Base-by-base conservation (phyloP, 2,888 invertebrate species). In the Dolichopus griseipennis region DNA sequence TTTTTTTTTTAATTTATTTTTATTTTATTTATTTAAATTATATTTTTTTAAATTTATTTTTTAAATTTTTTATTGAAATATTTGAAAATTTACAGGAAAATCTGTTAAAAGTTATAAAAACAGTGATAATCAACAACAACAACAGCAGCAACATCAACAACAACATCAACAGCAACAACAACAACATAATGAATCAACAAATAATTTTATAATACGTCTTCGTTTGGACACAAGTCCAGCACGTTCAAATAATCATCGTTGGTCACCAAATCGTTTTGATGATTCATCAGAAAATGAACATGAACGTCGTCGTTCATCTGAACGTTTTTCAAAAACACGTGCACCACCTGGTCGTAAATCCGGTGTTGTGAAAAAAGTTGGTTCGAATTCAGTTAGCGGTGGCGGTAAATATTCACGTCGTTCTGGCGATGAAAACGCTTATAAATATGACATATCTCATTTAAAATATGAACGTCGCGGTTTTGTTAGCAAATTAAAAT, bases 251-350 rank as follows among this genome's bases (percentile, higher is more conserved):
- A 63, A 63, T 63, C 77, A 78, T 70, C 76, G 78, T 20, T 75
- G 79, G 64, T 81, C 80, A 61, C 82, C 80, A 20, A 75, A 74
- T 65, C 75, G 87, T 84, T 76, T 76, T 15, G 78, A 80, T 72
- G 79, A 81, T 67, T 84, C 84, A 68, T 84, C 84, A 72, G 87
- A 87, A 68, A 83, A 84, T 74, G 88, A 88, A 74, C 85, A 87
- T 68, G 88, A 89, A 74, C 82, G 84, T 67, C 79, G 88, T 15
- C 83, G 88, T 71, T 86, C 85, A 72, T 85, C 84, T 74, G 88
- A 89, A 76, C 82, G 88, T 67, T 86, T 89, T 78, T 84, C 88
- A 72, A 83, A 87, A 71, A 84, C 87, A 4, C 81, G 87, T 18
- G 84, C 84, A 18, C 84, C 86, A 5, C 84, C 86, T 65, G 86